phyloP scores from a whole-genome alignment of 1,140 invertebrate genomes.

The Anoplophora glabripennis region DNA sequence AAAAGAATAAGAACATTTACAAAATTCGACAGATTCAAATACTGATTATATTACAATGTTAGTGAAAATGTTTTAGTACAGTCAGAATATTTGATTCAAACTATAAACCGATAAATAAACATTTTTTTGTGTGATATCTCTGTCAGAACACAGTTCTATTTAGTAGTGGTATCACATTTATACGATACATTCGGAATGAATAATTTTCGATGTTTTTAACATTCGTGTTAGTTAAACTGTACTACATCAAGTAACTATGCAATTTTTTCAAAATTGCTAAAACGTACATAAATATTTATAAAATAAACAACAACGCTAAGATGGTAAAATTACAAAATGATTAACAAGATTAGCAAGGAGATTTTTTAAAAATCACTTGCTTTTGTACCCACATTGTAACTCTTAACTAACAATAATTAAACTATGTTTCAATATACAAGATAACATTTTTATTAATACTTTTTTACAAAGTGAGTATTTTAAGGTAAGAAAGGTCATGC shows the following conservation, averaged over 20 bases:
- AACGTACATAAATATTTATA: slow-evolving; percentile 43
- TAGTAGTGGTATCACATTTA: no score
- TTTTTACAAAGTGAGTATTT: slow-evolving; percentile 44
- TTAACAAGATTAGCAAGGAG: slow-evolving; percentile 18
- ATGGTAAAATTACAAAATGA: slow-evolving; percentile 27
- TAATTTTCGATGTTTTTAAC: no score
- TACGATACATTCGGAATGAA: no score
- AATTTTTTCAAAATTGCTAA: slow-evolving; percentile 32
- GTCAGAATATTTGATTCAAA: no score
- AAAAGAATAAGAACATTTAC: slow-evolving; percentile 27
- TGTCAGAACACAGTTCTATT: no score
- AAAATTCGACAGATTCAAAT: slow-evolving; percentile 29
- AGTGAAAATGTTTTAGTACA: neutral
- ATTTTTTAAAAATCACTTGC: slow-evolving; percentile 19
- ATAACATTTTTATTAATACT: slow-evolving; percentile 31
- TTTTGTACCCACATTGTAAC: slow-evolving; percentile 41
- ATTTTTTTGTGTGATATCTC: no score
- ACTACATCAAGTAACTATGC: slow-evolving; percentile 1
- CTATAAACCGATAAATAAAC: no score
- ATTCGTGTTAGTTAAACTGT: no score
- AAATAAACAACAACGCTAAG: slow-evolving; percentile 42
- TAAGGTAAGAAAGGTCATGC: slow-evolving; percentile 40
- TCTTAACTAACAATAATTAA: slow-evolving; percentile 12
- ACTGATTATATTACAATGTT: slow-evolving; percentile 30
- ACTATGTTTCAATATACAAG: slow-evolving; percentile 19